Percentiles rank a stretch among this genome's conserved stretches.
These are phyloP conservation scores for Stictonetta naevosa DNA, from an alignment of 2,113 vertebrate genomes.

Conservation along the genomic window DNA sequence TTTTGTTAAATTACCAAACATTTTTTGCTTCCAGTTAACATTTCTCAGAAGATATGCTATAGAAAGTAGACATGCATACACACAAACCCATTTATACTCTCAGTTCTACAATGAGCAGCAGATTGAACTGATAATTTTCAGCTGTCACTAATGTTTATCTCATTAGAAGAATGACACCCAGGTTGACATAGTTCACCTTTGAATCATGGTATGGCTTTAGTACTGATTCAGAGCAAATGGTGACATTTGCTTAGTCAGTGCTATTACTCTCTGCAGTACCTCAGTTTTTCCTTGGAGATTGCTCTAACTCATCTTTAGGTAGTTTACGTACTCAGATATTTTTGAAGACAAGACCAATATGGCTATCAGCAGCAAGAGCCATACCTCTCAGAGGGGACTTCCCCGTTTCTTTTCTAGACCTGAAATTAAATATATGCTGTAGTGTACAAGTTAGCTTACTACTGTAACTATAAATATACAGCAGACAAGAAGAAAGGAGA, in stretches of 20 bases:
- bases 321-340: background rate
- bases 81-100: background rate
- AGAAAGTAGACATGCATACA: background rate
- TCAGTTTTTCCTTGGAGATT: background rate
- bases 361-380: conserved; percentile 7
- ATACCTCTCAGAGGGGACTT: conserved; percentile 29
- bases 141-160: background rate
- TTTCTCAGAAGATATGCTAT: background rate
- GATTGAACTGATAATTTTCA: background rate
- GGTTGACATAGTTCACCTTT: background rate
- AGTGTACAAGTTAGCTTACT: background rate
- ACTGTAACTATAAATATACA: conserved; percentile 51
- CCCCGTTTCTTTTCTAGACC: background rate
- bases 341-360: background rate
- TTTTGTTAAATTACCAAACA: background rate
- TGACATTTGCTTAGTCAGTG: background rate
- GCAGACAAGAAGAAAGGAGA: conserved; percentile 4
- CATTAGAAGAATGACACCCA: background rate
- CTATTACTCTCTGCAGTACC: background rate
- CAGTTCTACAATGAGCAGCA: background rate
- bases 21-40: background rate
- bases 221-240: background rate
- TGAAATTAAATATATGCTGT: background rate
- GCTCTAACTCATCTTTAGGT: background rate
- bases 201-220: background rate